A percentile compares a stretch with the other conserved stretches of the same genome.
phyloP scores from a whole-genome alignment of 2,113 vertebrate genomes.

The Oncorhynchus mykiss region DNA sequence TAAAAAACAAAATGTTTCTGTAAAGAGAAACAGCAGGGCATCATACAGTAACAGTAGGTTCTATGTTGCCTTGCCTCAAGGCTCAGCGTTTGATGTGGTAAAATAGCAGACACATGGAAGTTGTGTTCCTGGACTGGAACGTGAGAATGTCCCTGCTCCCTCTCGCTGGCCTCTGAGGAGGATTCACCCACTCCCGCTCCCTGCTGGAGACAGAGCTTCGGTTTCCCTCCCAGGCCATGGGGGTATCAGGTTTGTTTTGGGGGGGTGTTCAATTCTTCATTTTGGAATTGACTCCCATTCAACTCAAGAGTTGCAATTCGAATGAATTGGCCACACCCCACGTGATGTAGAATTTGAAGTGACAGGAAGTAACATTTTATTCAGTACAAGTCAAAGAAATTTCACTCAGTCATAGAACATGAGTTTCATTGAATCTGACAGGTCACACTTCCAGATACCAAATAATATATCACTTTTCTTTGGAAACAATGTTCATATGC shows the following conservation, averaged over 20 bases:
- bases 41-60: background rate
- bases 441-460: too few relatives aligned
- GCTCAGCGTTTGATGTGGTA: slow-evolving; percentile 63
- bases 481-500: too few relatives aligned
- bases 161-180: slow-evolving; percentile 66
- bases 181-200: slow-evolving; percentile 57
- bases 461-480: too few relatives aligned
- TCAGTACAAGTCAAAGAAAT: too few relatives aligned
- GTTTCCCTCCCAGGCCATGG: slow-evolving; percentile 60
- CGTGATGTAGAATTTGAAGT: too few relatives aligned
- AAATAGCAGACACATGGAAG: slow-evolving; percentile 60
- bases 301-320: too few relatives aligned
- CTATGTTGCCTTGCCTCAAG: background rate
- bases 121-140: slow-evolving; percentile 64
- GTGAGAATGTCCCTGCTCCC: slow-evolving; percentile 66
- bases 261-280: background rate
- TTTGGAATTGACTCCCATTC: too few relatives aligned
- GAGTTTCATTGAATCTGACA: too few relatives aligned
- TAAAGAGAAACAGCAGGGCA: background rate
- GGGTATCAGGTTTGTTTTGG: slow-evolving; percentile 73
- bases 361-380: too few relatives aligned
- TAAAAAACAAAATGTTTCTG: background rate
- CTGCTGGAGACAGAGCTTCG: slow-evolving; percentile 45
- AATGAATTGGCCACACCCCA: too few relatives aligned
- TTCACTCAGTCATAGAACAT: too few relatives aligned